Conservation (phyloP, 92 coral and sea anemone genomes). For the Paragorgia papillata region DNA sequence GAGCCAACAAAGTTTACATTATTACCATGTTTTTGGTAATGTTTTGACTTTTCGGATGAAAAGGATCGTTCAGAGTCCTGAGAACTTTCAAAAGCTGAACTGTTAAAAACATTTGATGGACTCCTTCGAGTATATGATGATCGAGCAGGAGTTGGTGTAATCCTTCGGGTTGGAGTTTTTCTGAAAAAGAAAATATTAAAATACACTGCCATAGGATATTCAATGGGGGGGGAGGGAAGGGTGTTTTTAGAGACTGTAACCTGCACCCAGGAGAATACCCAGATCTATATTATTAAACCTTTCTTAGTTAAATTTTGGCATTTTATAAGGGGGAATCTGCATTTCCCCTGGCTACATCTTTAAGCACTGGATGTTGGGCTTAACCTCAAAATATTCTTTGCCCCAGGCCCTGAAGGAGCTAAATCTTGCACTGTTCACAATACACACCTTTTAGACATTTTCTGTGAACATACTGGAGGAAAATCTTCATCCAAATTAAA, state of each 20-base stretch:
- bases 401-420: no score
- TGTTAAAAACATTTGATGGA: slow-evolving; percentile 44
- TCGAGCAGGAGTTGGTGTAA: slow-evolving; percentile 86
- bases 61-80: slow-evolving; percentile 22
- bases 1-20: neutral
- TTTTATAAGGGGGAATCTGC: no score
- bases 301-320: no score
- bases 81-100: slow-evolving; percentile 41
- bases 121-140: slow-evolving; percentile 46
- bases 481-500: slow-evolving; percentile 85
- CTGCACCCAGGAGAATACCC: no score
- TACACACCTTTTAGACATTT: neutral
- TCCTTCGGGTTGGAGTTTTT: slow-evolving; percentile 80
- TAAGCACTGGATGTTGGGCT: no score
- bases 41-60: slow-evolving; percentile 10
- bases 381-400: no score
- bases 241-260: no score
- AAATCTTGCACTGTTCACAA: no score
- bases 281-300: no score
- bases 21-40: slow-evolving; percentile 11
- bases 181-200: slow-evolving; percentile 51
- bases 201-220: no score
- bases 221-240: no score
- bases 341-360: no score
- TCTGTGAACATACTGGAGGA: slow-evolving; percentile 70